These are phyloP conservation scores for Dryobotodes eremita DNA, from an alignment of 2,888 invertebrate species.

Conservation along the genomic window DNA sequence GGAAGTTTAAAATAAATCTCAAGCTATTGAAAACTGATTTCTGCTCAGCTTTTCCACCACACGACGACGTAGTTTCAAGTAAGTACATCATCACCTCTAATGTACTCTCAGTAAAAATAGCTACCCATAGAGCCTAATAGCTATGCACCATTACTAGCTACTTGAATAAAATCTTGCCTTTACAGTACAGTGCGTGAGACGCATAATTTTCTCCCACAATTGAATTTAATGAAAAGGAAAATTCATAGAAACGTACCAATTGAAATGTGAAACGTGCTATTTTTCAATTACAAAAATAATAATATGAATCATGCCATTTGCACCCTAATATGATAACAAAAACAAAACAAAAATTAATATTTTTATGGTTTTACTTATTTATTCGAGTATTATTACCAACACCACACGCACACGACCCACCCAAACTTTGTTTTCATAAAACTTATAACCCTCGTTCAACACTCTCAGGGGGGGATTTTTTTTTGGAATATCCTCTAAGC, in stretches of 20 bases:
- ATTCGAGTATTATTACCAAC: not conserved
- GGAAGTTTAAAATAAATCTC: not conserved
- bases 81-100: slow-evolving; percentile 29
- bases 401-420: not conserved
- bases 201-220: slow-evolving; percentile 56
- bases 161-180: slow-evolving; percentile 49
- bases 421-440: not conserved
- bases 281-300: slow-evolving; percentile 36
- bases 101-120: slow-evolving; percentile 43
- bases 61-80: not conserved
- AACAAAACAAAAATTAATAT: not conserved
- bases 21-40: slow-evolving; percentile 4
- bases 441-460: not conserved
- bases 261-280: slow-evolving; percentile 41
- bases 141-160: slow-evolving; percentile 30
- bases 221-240: slow-evolving; percentile 49
- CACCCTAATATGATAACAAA: slow-evolving; percentile 27
- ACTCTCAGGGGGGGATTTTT: not conserved
- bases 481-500: not conserved
- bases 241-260: slow-evolving; percentile 50
- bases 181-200: slow-evolving; percentile 45
- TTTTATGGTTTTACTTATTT: not conserved
- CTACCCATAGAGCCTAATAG: slow-evolving; percentile 21
- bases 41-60: not conserved
- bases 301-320: slow-evolving; percentile 24